Evolutionary conservation across 2,888 invertebrate genomes (phyloP), one percentile per base, ranked within the genome.

Genomic region (Perizoma flavofasciatum): DNA sequence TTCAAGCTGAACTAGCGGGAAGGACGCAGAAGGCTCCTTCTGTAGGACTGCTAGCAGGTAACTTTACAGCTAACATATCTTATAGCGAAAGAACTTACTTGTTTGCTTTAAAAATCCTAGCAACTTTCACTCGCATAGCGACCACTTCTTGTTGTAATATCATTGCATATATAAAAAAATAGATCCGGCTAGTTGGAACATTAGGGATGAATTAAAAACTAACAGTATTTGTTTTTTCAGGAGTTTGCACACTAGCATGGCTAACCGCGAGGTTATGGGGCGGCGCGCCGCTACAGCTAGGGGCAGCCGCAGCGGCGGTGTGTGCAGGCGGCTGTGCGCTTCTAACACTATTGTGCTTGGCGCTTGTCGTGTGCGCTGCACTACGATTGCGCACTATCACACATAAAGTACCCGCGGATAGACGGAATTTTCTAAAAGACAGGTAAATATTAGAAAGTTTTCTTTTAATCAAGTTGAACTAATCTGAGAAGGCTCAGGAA

Each of bases 241-340:
- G 95, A 39, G 95, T 95, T 33, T 95, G 95, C 49, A 92, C 94
- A 11, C 86, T 95, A 57, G 94, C 94, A 6, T 94, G 95, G 70
- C 88, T 95, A 55, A 94, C 94, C 5, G 95, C 95, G 47, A 93
- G 95, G 63, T 85, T 95, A 49, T 95, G 95, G 69, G 95, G 95
- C 69, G 93, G 95, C 55, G 94, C 89, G 6, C 90, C 91, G 0
- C 93, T 78, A 84, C 94, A 85, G 88, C 90, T 79, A 78, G 94
- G 88, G 68, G 72, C 87, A 22, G 93, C 87, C 2, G 90, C 95
- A 55, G 95, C 94, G 74, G 92, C 93, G 65, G 94, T 95, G 70
- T 95, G 95, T 78, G 92, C 94, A 35, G 94, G 93, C 52, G 96
- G 96, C 59, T 94, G 95, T 68, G 93, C 93, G 37, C 92, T 96